phyloP scores from a whole-genome alignment of 2,113 vertebrate genomes.

The Anser brachyrhynchus region DNA sequence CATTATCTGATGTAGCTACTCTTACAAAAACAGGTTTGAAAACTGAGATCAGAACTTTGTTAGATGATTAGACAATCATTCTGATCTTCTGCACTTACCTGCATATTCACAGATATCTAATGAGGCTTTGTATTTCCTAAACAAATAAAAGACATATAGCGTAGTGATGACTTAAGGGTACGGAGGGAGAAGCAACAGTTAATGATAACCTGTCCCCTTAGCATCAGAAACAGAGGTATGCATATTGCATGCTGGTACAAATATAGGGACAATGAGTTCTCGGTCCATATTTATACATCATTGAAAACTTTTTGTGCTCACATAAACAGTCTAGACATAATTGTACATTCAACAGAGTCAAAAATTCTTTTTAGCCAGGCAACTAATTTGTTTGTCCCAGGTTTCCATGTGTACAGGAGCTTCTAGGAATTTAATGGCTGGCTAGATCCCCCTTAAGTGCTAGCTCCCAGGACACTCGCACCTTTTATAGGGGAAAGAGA shows the following conservation, averaged over 20 bases:
- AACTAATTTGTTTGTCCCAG: not conserved
- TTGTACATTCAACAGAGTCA: not conserved
- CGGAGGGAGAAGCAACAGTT: not conserved
- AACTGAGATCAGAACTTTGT: constrained; percentile 62
- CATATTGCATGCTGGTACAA: not conserved
- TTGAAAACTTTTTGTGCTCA: not conserved
- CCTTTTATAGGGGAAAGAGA: not conserved
- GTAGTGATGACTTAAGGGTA: not conserved
- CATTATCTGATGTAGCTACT: not conserved
- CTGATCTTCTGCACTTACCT: constrained; percentile 73
- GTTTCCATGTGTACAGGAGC: not conserved
- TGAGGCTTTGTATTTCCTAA: constrained; percentile 46
- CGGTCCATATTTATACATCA: not conserved
- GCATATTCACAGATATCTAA: constrained; percentile 53
- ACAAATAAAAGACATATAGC: constrained; percentile 33
- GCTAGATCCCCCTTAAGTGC: not conserved
- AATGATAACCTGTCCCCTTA: not conserved
- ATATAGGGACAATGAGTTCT: not conserved
- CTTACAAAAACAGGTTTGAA: constrained; percentile 20
- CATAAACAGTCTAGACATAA: not conserved
- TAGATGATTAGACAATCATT: constrained; percentile 44
- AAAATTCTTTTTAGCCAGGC: not conserved
- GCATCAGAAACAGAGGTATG: not conserved
- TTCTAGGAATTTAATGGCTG: not conserved
- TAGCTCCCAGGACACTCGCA: not conserved